A percentile compares a stretch with the other conserved stretches of the same genome.
Conservation (phyloP, 2,888 invertebrate genomes). For the Drosophila conformis region DNA sequence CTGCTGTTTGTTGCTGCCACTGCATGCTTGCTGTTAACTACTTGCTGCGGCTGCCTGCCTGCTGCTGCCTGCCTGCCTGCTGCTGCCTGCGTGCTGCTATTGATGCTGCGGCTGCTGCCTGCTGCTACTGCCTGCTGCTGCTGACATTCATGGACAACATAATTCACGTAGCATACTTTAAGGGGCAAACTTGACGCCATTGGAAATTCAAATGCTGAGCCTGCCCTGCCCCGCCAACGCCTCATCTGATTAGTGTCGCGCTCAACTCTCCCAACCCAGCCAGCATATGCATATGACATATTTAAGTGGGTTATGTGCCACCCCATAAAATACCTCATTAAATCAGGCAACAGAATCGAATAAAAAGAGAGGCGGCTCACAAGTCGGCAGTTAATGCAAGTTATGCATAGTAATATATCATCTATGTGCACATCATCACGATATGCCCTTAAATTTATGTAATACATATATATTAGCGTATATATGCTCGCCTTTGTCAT, state of each 20-base stretch:
- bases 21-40: no score
- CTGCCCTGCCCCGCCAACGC: constrained; percentile 38
- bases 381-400: constrained; percentile 57
- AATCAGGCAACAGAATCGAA: constrained; percentile 29
- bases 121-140: constrained; percentile 27
- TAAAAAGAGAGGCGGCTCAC: constrained; percentile 11
- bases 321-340: constrained; percentile 42
- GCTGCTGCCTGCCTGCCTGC: neutral
- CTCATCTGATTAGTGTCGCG: constrained; percentile 69
- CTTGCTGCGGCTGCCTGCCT: no score
- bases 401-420: constrained; percentile 44
- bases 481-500: constrained; percentile 41
- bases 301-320: constrained; percentile 71
- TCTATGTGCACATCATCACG: constrained; percentile 6
- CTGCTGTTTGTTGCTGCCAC: constrained; percentile 13
- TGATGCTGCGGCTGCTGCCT: constrained; percentile 32
- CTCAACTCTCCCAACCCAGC: constrained; percentile 16
- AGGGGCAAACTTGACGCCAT: constrained; percentile 46
- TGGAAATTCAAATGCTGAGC: constrained; percentile 75
- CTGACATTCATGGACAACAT: constrained; percentile 80
- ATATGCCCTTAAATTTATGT: constrained; percentile 8
- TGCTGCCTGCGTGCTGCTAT: constrained; percentile 9
- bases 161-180: constrained; percentile 75
- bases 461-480: constrained; percentile 5
- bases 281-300: constrained; percentile 73